These are phyloP conservation scores for Graphium colonna DNA, from an alignment of 2,888 invertebrate genomes.

Conservation along the genomic window DNA sequence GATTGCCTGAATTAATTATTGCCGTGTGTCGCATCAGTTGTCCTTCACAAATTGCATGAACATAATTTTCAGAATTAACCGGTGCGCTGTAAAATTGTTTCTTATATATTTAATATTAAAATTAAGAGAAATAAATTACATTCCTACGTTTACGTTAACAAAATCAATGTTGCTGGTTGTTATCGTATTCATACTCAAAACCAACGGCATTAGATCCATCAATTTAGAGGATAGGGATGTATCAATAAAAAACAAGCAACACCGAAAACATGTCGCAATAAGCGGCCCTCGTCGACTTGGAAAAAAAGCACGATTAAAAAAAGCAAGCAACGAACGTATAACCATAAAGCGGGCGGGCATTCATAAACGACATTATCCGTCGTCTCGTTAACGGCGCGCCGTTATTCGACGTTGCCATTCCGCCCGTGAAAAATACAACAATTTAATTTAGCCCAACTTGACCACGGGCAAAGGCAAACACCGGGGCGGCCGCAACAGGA, in stretches of 20 bases:
- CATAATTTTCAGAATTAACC: conserved; percentile 2
- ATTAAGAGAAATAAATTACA: neutral
- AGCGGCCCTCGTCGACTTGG: neutral
- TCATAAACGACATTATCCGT: conserved; percentile 56
- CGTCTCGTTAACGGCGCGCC: conserved; percentile 54
- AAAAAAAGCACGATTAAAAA: neutral
- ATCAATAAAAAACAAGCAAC: conserved; percentile 21
- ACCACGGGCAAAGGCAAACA: conserved; percentile 58
- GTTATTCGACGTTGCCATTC: conserved; percentile 57
- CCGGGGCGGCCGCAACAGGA: no score
- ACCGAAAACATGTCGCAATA: conserved; percentile 20
- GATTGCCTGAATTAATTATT: conserved; percentile 26
- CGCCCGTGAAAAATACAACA: conserved; percentile 73
- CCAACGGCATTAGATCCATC: neutral
- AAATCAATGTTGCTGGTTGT: neutral
- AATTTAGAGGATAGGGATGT: conserved; percentile 24
- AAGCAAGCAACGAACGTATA: conserved; percentile 32
- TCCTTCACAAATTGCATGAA: conserved; percentile 4
- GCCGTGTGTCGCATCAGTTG: conserved; percentile 10
- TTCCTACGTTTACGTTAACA: neutral
- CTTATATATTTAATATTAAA: neutral
- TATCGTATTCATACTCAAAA: no score
- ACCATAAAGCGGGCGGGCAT: conserved; percentile 34
- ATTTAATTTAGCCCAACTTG: conserved; percentile 76
- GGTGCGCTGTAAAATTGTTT: neutral